Percentiles rank a stretch among this genome's conserved stretches.
These are phyloP conservation scores for Idaea straminata DNA, from an alignment of 2,888 invertebrate species.

Conservation along the genomic window DNA sequence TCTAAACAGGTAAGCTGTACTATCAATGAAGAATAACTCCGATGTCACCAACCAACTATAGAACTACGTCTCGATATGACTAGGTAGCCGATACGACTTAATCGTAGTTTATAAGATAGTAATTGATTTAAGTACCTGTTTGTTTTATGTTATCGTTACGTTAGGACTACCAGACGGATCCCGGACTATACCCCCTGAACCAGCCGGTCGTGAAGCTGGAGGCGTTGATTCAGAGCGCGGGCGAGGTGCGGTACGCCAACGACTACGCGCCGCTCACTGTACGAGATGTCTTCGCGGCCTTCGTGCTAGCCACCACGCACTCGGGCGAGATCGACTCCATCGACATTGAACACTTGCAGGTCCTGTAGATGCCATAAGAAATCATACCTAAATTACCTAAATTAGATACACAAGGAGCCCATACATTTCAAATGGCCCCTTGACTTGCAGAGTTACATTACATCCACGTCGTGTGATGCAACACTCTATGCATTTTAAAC, in stretches of 20 bases:
- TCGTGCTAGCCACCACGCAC: constrained; percentile 81
- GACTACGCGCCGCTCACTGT: constrained; percentile 80
- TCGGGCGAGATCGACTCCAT: constrained; percentile 80
- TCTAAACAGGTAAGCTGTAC: constrained; percentile 70
- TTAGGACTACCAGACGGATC: constrained; percentile 79
- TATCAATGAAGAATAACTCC: constrained; percentile 19
- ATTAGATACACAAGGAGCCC: too few species aligned
- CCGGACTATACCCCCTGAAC: constrained; percentile 83
- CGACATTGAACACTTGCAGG: constrained; percentile 81
- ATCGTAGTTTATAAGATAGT: too few species aligned
- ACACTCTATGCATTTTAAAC: too few species aligned
- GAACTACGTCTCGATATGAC: too few species aligned
- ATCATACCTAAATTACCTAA: neutral
- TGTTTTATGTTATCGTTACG: neutral
- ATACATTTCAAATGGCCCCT: neutral
- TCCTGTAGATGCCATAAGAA: constrained; percentile 32
- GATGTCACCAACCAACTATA: too few species aligned
- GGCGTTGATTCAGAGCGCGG: constrained; percentile 79
- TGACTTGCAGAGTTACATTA: too few species aligned
- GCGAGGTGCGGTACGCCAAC: constrained; percentile 84
- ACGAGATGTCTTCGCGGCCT: constrained; percentile 84
- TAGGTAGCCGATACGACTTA: too few species aligned
- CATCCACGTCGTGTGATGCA: too few species aligned
- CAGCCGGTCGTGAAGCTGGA: constrained; percentile 85
- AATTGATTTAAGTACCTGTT: neutral